These are phyloP conservation scores for Brachionus paranguensis DNA, from an alignment of 1,140 invertebrate genomes.

Conservation along the genomic window DNA sequence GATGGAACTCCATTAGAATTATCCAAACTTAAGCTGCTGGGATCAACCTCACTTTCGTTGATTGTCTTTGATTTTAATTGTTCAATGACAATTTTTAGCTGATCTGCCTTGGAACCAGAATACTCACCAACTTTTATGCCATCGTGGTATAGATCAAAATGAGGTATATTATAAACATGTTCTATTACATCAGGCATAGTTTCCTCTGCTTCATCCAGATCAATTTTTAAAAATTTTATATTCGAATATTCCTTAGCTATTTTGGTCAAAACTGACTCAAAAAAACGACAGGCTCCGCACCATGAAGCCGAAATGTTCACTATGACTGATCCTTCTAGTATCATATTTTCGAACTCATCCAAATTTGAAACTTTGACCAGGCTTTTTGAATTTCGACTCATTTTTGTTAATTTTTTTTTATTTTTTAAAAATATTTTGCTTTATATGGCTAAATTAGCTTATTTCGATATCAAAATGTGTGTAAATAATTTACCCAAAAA, in stretches of 20 bases:
- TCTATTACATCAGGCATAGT: background rate
- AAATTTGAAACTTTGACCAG: background rate
- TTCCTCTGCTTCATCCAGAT: background rate
- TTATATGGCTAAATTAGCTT: background rate
- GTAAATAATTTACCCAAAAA: background rate
- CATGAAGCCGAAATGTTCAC: background rate
- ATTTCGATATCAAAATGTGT: background rate
- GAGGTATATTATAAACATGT: background rate
- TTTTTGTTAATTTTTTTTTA: background rate
- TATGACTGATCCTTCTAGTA: background rate
- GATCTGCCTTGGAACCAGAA: background rate
- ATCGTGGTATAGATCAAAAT: background rate
- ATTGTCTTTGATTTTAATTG: background rate
- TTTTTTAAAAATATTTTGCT: background rate
- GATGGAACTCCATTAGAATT: background rate
- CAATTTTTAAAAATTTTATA: conserved; percentile 29
- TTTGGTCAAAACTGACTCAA: background rate
- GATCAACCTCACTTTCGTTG: background rate
- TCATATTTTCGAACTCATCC: background rate
- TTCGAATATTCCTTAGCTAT: background rate
- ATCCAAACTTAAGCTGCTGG: background rate
- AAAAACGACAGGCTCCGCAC: background rate
- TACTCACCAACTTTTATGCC: background rate
- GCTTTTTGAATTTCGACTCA: background rate
- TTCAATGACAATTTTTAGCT: background rate